A percentile compares a stretch with the other conserved stretches of the same genome.
Evolutionary conservation across 2,113 vertebrate genomes (phyloP).

Genomic region (Peromyscus californicus): DNA sequence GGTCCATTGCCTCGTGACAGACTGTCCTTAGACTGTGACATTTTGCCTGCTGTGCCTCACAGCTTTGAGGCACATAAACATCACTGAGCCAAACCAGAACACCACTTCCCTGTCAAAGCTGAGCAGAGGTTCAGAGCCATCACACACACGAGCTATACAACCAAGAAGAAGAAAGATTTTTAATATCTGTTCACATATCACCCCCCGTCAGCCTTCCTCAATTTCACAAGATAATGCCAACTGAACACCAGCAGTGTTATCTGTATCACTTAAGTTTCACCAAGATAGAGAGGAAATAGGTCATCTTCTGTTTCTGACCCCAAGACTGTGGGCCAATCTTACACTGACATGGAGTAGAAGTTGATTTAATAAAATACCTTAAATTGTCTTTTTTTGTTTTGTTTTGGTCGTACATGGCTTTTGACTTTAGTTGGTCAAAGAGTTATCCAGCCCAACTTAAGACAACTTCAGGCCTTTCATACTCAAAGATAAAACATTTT

Average conservation of each 20-base stretch:
- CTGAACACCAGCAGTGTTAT: background rate
- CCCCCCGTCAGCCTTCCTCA: background rate
- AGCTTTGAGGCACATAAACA: background rate
- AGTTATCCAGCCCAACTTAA: background rate
- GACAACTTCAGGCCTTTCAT: background rate
- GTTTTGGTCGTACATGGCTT: background rate
- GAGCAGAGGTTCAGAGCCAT: background rate
- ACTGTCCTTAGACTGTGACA: rapidly evolving
- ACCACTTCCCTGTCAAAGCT: background rate
- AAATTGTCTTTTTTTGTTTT: background rate
- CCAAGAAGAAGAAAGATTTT: background rate
- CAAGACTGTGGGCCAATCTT: background rate
- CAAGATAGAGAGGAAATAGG: background rate
- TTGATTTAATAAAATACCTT: background rate
- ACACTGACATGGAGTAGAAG: background rate
- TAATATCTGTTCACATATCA: background rate
- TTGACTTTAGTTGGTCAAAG: conserved; percentile 31
- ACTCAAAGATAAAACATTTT: background rate
- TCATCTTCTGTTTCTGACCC: background rate
- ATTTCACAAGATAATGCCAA: background rate
- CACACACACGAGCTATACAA: background rate
- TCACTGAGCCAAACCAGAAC: background rate
- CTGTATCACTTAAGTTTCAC: background rate
- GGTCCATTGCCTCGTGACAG: background rate
- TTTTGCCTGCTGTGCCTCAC: background rate